Evolutionary conservation across 2,797 vertebrate species (phyloP).

Genomic region (Babyrousa celebensis): DNA sequence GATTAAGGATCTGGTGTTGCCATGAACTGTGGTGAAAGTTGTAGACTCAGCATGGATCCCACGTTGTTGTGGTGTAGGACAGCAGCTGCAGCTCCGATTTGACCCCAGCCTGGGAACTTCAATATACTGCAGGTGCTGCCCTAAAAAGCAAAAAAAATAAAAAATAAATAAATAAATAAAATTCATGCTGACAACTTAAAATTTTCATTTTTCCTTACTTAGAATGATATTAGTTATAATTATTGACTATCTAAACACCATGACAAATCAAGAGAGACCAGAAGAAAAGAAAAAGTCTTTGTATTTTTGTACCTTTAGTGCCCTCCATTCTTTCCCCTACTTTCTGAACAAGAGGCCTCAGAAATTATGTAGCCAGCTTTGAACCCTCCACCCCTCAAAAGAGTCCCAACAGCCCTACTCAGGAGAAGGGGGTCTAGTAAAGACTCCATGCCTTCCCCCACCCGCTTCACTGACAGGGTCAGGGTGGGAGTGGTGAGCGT

Average conservation of each 20-base stretch:
- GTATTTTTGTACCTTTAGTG: slow-evolving; percentile 22
- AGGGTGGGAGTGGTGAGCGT: neutral
- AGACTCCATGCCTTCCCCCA: neutral
- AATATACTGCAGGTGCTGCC: too few relatives aligned
- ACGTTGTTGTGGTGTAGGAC: too few relatives aligned
- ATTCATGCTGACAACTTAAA: slow-evolving; percentile 9
- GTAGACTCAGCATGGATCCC: too few relatives aligned
- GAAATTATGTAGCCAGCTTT: neutral
- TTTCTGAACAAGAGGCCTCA: neutral
- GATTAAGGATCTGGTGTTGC: too few relatives aligned
- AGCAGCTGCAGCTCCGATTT: too few relatives aligned
- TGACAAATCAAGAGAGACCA: neutral
- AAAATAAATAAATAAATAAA: neutral
- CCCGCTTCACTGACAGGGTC: neutral
- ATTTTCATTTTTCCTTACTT: slow-evolving; percentile 55
- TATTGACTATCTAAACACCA: neutral
- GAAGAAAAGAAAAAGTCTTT: neutral
- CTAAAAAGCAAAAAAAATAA: too few relatives aligned
- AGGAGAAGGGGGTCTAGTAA: neutral
- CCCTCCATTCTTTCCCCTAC: neutral
- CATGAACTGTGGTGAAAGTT: too few relatives aligned
- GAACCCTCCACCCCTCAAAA: neutral
- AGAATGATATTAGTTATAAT: slow-evolving; percentile 18
- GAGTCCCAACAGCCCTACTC: neutral
- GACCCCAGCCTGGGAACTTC: too few relatives aligned